Evolutionary conservation across 64 coral and sea anemone genomes (phyloP).

Genomic region (Actinia tenebrosa): DNA sequence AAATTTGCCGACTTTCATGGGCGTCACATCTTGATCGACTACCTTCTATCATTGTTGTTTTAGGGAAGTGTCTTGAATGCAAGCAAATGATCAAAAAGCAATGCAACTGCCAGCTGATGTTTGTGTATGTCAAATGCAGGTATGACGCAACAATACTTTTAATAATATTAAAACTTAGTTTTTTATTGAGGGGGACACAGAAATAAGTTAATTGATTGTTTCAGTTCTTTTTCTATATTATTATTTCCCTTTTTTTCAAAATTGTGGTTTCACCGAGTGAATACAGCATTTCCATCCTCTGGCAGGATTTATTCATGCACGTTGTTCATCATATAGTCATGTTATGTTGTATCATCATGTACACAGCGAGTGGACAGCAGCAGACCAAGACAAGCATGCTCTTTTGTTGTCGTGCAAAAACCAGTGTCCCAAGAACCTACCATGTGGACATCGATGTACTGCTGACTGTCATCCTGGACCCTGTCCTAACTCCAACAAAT

Average conservation of each 20-base stretch:
- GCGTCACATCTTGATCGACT: background rate
- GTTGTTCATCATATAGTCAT: background rate
- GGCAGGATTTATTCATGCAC: background rate
- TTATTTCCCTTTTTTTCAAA: no score
- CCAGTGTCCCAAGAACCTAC: conserved; percentile 74
- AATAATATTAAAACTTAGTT: no score
- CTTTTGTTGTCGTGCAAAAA: conserved; percentile 84
- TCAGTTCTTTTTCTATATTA: no score
- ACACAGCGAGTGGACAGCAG: conserved; percentile 67
- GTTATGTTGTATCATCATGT: background rate
- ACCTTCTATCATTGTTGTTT: background rate
- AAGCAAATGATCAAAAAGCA: conserved; percentile 69
- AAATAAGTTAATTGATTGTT: no score
- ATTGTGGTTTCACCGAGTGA: no score
- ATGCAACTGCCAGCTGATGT: conserved; percentile 82
- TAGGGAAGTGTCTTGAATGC: conserved; percentile 68
- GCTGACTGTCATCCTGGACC: conserved; percentile 65
- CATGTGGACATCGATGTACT: conserved; percentile 86
- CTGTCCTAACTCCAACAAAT: conserved; percentile 57
- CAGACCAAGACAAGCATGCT: conserved; percentile 43
- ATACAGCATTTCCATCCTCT: background rate
- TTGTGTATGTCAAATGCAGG: conserved; percentile 78
- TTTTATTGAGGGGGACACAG: no score
- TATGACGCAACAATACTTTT: conserved; percentile 6
- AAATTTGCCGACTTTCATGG: background rate